Evolutionary conservation across 2,888 invertebrate species (phyloP).

Genomic region (Drosophila affinis): DNA sequence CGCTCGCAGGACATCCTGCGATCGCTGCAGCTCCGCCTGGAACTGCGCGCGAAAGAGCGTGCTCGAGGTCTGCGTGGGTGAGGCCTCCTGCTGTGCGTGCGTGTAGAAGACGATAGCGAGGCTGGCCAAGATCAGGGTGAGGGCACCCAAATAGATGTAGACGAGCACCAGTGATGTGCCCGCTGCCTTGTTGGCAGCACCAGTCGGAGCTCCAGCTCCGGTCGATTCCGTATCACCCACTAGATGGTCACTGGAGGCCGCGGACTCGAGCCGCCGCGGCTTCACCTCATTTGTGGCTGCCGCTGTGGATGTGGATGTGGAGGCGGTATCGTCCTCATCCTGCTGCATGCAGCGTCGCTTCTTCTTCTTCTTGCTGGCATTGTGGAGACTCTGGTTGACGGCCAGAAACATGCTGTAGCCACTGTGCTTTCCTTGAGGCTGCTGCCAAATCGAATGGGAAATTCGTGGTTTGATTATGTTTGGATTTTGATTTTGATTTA

Average conservation of each 20-base stretch:
- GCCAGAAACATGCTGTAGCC: conserved; percentile 73
- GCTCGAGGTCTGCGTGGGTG: conserved; percentile 9
- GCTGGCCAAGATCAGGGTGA: conserved; percentile 77
- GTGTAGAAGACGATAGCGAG: conserved; percentile 79
- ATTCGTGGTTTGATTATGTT: background rate
- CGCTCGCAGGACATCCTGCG: conserved; percentile 71
- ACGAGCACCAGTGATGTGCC: conserved; percentile 55
- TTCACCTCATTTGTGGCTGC: background rate
- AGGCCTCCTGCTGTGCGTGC: conserved; percentile 57
- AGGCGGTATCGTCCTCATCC: conserved; percentile 29
- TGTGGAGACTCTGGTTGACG: conserved; percentile 78
- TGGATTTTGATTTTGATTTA: conserved; percentile 55
- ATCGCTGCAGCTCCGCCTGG: conserved; percentile 70
- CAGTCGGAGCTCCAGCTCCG: too few species aligned
- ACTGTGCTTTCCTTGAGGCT: background rate
- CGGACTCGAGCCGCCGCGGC: conserved; percentile 22
- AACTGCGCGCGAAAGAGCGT: conserved; percentile 68
- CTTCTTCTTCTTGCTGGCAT: conserved; percentile 50
- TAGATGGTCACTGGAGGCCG: conserved; percentile 58
- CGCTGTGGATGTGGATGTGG: conserved; percentile 8
- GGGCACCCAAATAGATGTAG: conserved; percentile 78
- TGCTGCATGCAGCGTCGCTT: conserved; percentile 29
- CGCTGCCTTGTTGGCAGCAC: conserved; percentile 17
- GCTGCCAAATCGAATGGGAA: background rate
- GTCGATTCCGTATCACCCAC: conserved; percentile 16